Conservation (phyloP, 2,797 vertebrate species). For the Paramormyrops hopkinsi region DNA sequence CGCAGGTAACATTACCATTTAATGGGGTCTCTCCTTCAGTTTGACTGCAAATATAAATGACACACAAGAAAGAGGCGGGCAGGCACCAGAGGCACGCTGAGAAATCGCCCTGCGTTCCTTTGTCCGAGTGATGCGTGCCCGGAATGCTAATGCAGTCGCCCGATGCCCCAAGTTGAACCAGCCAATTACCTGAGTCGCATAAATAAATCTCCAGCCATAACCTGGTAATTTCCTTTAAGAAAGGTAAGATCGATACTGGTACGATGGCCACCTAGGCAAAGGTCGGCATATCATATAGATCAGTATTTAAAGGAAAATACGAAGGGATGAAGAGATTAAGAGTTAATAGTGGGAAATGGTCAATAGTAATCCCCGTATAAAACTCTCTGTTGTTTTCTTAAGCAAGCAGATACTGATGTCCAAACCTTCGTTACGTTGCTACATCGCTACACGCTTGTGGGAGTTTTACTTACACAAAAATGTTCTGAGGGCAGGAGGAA, state of each 20-base stretch:
- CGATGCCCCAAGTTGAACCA: background rate
- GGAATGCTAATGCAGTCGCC: background rate
- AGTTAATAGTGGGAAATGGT: background rate
- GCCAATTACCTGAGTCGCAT: background rate
- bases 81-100: background rate
- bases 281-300: background rate
- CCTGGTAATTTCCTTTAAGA: background rate
- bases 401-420: background rate
- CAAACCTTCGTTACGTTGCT: background rate
- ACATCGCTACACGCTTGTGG: background rate
- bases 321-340: background rate
- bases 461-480: background rate
- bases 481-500: background rate
- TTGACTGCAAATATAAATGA: background rate
- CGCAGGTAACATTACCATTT: constrained; percentile 11
- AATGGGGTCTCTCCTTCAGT: background rate
- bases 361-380: background rate
- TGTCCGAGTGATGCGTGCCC: background rate
- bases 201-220: background rate
- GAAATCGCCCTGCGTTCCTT: background rate
- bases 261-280: background rate
- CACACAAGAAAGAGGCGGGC: background rate
- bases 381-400: background rate
- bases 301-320: background rate
- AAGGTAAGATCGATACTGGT: background rate